A percentile compares a stretch with the other conserved stretches of the same genome.
Conservation (phyloP, 2,888 invertebrate species). For the Aromia moschata region DNA sequence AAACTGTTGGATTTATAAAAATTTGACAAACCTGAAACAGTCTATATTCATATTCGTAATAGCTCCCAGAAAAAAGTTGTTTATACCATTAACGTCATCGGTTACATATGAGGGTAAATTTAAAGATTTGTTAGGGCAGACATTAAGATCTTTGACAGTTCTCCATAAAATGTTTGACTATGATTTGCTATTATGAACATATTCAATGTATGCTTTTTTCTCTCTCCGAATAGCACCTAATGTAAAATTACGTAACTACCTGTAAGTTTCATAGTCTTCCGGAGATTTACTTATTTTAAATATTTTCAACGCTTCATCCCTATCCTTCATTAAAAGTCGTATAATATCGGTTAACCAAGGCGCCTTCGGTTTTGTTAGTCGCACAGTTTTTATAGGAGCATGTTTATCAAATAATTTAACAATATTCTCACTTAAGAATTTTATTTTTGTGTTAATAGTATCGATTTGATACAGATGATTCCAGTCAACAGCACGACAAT, state of each 20-base stretch:
- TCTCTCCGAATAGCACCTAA: background rate
- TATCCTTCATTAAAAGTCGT: background rate
- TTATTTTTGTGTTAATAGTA: background rate
- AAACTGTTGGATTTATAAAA: background rate
- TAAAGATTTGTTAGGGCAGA: background rate
- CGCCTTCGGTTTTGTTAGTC: slow-evolving; percentile 6
- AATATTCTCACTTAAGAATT: background rate
- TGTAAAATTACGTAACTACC: slow-evolving; percentile 7
- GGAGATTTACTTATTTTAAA: background rate
- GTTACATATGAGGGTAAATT: background rate
- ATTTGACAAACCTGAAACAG: background rate
- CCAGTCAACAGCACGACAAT: background rate
- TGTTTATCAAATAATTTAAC: background rate
- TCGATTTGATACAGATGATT: background rate
- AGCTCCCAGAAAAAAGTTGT: background rate
- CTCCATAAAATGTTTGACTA: background rate
- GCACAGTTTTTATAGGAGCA: slow-evolving; percentile 11
- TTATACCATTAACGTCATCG: background rate
- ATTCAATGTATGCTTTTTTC: background rate
- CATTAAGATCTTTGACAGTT: background rate
- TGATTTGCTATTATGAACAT: background rate
- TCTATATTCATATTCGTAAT: background rate
- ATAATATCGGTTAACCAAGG: slow-evolving; percentile 9
- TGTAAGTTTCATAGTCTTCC: background rate
- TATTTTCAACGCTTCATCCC: slow-evolving; percentile 2